phyloP scores from a whole-genome alignment of 2,113 vertebrate genomes.

The Rhagologus leucostigma region DNA sequence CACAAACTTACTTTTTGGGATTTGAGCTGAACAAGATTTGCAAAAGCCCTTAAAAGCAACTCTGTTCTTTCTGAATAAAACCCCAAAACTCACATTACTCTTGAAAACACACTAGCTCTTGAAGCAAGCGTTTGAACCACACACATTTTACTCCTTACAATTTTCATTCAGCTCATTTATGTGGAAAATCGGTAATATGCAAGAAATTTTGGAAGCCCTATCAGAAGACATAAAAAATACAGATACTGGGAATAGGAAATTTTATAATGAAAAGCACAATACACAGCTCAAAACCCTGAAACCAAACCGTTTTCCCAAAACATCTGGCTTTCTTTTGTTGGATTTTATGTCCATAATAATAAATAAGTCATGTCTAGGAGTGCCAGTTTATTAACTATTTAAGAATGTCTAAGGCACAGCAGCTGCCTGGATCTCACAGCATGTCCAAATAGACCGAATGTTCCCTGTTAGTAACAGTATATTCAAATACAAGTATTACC shows the following conservation, averaged over 20 bases:
- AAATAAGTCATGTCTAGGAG: constrained; percentile 12
- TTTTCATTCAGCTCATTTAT: neutral
- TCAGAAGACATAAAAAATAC: neutral
- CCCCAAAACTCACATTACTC: neutral
- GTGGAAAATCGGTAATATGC: neutral
- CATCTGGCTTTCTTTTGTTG: constrained; percentile 21
- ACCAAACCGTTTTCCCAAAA: neutral
- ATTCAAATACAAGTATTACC: constrained; percentile 38
- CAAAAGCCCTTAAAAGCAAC: neutral
- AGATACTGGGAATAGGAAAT: neutral
- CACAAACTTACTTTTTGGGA: neutral
- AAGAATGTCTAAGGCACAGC: neutral
- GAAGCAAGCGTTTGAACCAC: neutral
- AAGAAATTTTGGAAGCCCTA: neutral
- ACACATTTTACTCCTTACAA: neutral
- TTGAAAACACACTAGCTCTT: neutral
- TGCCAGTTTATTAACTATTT: constrained; percentile 27
- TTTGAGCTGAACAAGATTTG: neutral
- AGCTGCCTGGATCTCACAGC: constrained; percentile 6
- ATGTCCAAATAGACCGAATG: neutral
- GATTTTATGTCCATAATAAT: constrained; percentile 27
- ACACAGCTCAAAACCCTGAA: neutral
- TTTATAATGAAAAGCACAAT: neutral
- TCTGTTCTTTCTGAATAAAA: neutral
- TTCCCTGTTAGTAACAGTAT: constrained; percentile 17